These are phyloP conservation scores for Miniopterus natalensis DNA, from an alignment of 2,113 vertebrate genomes.

Conservation along the genomic window DNA sequence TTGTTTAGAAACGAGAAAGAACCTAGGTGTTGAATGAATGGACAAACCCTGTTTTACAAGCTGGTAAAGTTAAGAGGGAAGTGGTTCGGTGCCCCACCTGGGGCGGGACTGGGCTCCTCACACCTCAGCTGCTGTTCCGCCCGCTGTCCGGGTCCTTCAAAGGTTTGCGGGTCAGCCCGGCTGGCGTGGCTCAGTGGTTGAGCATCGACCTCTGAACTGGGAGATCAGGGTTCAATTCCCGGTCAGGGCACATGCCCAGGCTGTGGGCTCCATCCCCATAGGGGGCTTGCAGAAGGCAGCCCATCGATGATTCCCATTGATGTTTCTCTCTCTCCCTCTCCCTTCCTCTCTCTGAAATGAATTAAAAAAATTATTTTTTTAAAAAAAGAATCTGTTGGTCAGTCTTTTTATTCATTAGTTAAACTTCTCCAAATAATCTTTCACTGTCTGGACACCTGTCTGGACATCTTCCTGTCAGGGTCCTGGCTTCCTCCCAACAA, in stretches of 20 bases:
- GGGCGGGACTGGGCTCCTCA: not conserved
- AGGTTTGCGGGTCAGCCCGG: not conserved
- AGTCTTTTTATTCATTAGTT: not conserved
- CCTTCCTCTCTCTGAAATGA: too few species aligned
- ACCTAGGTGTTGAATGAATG: fast-evolving
- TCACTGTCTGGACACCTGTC: not conserved
- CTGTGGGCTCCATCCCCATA: too few species aligned
- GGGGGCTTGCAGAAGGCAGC: too few species aligned
- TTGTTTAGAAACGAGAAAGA: not conserved
- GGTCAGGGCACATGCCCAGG: too few species aligned
- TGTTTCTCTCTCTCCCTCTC: too few species aligned
- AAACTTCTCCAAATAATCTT: not conserved
- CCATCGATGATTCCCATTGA: too few species aligned
- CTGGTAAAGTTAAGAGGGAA: too few species aligned
- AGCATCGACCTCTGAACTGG: too few species aligned
- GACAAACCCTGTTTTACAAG: not conserved
- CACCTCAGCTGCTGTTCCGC: fast-evolving
- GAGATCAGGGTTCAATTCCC: too few species aligned
- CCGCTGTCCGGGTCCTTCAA: fast-evolving
- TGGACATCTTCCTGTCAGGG: not conserved
- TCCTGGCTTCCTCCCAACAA: not conserved
- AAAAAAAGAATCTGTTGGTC: not conserved
- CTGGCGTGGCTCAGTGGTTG: too few species aligned
- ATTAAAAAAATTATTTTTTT: too few species aligned
- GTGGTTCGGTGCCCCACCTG: too few species aligned